Conservation (phyloP, 2,888 invertebrate species). For the Aphodius sticticus region DNA sequence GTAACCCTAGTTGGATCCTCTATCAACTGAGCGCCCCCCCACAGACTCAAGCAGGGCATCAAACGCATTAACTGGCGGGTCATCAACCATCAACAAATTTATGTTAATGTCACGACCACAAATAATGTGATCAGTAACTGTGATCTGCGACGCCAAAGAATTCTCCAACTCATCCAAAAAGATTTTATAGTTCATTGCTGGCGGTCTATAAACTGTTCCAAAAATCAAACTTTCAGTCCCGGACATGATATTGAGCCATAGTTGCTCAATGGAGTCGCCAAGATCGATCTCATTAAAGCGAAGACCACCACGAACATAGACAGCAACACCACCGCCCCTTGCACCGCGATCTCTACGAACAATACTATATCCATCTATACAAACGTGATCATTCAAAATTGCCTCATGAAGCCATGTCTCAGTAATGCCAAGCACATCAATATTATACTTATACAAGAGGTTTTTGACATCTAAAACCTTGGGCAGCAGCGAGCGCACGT, state of each 20-base stretch:
- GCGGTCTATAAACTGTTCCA: constrained; percentile 4
- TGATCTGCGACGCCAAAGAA: background rate
- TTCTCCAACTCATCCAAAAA: background rate
- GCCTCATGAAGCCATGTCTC: background rate
- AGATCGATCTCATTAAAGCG: background rate
- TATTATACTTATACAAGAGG: background rate
- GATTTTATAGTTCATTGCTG: background rate
- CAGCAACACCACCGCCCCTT: background rate
- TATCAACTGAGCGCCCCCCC: background rate
- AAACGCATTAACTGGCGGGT: background rate
- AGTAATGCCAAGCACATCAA: constrained; percentile 4
- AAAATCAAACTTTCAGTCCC: background rate
- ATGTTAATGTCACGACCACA: background rate
- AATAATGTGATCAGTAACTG: background rate
- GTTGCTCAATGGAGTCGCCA: background rate
- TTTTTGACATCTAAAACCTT: background rate
- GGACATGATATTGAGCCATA: background rate
- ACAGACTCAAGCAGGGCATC: background rate
- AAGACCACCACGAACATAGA: background rate
- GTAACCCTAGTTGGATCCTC: background rate
- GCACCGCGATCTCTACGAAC: too few species aligned
- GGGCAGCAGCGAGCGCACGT: constrained; percentile 4
- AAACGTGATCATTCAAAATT: background rate
- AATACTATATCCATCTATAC: background rate
- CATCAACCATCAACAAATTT: background rate